Percentiles rank a stretch among this genome's conserved stretches.
Evolutionary conservation across 2,113 vertebrate genomes (phyloP).

Genomic region (Cairina moschata): DNA sequence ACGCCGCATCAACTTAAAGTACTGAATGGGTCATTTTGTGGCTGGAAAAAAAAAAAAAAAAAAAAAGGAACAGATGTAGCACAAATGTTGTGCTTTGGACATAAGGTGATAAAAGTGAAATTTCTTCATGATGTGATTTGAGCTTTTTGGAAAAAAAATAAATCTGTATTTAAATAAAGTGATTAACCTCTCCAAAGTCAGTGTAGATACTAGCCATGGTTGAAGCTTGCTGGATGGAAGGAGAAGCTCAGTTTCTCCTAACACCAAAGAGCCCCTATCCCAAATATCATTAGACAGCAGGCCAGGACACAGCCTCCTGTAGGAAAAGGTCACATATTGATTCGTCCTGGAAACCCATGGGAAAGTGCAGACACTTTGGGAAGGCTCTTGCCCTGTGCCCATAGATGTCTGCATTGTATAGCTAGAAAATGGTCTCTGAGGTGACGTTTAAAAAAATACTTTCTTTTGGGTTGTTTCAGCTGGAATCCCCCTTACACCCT

Average conservation of each 20-base stretch:
- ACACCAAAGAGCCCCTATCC: not conserved
- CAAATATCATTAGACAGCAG: not conserved
- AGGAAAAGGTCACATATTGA: not conserved
- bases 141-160: not conserved
- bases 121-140: not conserved
- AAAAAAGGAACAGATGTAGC: not conserved
- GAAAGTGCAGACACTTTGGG: not conserved
- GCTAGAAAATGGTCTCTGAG: not conserved
- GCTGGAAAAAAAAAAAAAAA: not conserved
- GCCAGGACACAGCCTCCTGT: not conserved
- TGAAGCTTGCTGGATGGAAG: not conserved
- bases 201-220: not conserved
- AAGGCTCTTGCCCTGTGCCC: not conserved
- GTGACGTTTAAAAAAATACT: not conserved
- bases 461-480: not conserved
- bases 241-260: not conserved
- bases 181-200: not conserved
- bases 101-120: not conserved
- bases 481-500: not conserved
- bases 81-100: not conserved
- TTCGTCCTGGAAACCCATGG: not conserved
- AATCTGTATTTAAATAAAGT: not conserved
- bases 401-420: accelerated
- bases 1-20: not conserved
- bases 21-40: accelerated